Conservation (phyloP, 2,888 invertebrate species). For the Agriopis marginaria region DNA sequence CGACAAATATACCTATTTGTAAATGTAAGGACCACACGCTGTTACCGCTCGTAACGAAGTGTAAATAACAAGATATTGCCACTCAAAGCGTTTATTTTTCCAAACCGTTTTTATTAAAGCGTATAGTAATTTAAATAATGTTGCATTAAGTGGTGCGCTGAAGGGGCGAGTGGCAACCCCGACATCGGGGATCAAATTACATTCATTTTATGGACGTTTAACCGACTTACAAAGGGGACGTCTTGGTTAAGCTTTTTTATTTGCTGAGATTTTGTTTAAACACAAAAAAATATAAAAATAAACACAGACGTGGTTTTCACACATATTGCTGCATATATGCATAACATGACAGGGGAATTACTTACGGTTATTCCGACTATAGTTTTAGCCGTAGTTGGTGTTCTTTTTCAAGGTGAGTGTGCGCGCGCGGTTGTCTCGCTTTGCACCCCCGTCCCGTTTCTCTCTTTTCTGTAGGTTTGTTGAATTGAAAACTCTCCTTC, state of each 20-base stretch:
- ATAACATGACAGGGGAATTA: too few relatives aligned
- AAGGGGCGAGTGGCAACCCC: slow-evolving; percentile 33
- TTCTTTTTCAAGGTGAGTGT: too few relatives aligned
- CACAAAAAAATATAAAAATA: too few relatives aligned
- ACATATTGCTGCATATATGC: too few relatives aligned
- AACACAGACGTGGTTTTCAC: too few relatives aligned
- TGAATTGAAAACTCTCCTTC: too few relatives aligned
- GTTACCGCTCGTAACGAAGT: slow-evolving; percentile 9
- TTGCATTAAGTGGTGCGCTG: slow-evolving; percentile 54
- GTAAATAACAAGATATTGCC: slow-evolving; percentile 11
- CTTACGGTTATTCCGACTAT: too few relatives aligned
- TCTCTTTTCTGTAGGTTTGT: too few relatives aligned
- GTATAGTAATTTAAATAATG: slow-evolving; percentile 65
- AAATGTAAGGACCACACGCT: neutral
- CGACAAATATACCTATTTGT: neutral
- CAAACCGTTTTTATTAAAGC: slow-evolving; percentile 40
- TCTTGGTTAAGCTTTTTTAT: slow-evolving; percentile 41
- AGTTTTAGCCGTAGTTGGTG: too few relatives aligned
- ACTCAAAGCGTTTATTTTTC: slow-evolving; percentile 30
- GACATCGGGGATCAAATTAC: slow-evolving; percentile 44
- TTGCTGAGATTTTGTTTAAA: slow-evolving; percentile 21
- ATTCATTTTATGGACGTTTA: slow-evolving; percentile 63
- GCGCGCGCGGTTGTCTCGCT: too few relatives aligned
- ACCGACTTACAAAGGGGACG: slow-evolving; percentile 50
- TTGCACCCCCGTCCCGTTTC: too few relatives aligned